Percentiles rank a stretch among this genome's conserved stretches.
Conservation (phyloP, 2,888 invertebrate genomes). For the Girardia tigrina region DNA sequence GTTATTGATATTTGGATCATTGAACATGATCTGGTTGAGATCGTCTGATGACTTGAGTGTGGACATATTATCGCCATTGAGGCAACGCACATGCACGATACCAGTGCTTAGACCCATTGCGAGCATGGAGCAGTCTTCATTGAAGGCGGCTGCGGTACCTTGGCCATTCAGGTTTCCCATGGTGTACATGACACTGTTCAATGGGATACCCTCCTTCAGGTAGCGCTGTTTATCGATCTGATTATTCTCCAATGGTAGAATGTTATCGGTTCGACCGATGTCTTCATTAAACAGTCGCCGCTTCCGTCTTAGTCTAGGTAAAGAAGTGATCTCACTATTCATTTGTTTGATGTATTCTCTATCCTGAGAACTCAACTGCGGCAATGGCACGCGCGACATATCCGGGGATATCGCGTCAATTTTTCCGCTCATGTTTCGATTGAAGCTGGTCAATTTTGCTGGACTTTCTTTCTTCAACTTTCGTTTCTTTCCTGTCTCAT, state of each 20-base stretch:
- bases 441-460: not conserved
- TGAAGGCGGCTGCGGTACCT: constrained; percentile 66
- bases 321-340: not conserved
- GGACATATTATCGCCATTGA: constrained; percentile 71
- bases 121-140: constrained; percentile 79
- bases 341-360: constrained; percentile 4
- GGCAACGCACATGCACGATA: constrained; percentile 70
- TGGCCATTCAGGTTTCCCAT: constrained; percentile 59
- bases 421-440: not conserved
- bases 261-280: constrained; percentile 2
- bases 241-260: constrained; percentile 8
- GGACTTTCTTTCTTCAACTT: not conserved
- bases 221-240: not conserved
- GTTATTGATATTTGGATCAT: constrained; percentile 54
- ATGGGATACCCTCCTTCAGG: not conserved
- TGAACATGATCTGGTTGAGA: constrained; percentile 74
- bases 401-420: not conserved
- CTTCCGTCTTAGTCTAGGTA: not conserved
- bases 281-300: not conserved
- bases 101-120: constrained; percentile 84
- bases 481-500: not conserved
- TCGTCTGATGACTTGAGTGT: constrained; percentile 75
- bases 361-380: not conserved
- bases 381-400: not conserved
- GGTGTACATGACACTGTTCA: constrained; percentile 62